A percentile compares a stretch with the other conserved stretches of the same genome.
These are phyloP conservation scores for Drosophila sechellia DNA, from an alignment of 1,140 invertebrate species.

Conservation along the genomic window DNA sequence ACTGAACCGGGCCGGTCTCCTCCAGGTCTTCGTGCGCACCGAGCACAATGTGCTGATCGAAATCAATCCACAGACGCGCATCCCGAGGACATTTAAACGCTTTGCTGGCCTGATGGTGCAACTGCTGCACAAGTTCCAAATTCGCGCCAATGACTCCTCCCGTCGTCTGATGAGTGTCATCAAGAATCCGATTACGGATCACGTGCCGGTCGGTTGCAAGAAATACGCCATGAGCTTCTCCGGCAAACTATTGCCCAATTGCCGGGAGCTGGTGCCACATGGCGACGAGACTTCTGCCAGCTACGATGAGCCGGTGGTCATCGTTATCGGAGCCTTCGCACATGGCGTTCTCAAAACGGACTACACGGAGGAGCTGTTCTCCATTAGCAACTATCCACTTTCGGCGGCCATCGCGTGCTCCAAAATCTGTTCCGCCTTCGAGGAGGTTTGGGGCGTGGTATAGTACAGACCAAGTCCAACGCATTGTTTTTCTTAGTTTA, in stretches of 20 bases:
- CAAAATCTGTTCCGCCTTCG: constrained; percentile 98
- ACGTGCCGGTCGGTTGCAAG: constrained; percentile 97
- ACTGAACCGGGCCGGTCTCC: constrained; percentile 94
- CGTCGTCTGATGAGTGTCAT: constrained; percentile 98
- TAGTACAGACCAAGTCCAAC: constrained; percentile 85
- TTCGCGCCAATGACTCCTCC: constrained; percentile 94
- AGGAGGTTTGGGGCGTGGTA: constrained; percentile 96
- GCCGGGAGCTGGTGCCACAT: constrained; percentile 91
- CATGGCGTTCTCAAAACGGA: constrained; percentile 96
- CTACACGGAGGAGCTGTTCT: constrained; percentile 95
- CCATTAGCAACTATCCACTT: constrained; percentile 98
- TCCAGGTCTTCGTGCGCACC: constrained; percentile 98
- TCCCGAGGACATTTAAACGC: constrained; percentile 98
- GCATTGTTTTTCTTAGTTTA: constrained; percentile 1
- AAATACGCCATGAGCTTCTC: constrained; percentile 97
- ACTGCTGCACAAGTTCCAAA: constrained; percentile 96
- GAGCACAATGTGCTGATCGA: constrained; percentile 99
- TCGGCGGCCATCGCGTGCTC: constrained; percentile 98
- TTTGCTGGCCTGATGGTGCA: constrained; percentile 99
- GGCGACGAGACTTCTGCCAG: constrained; percentile 53
- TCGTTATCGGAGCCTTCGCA: constrained; percentile 98
- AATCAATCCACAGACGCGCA: constrained; percentile 98
- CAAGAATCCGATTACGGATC: constrained; percentile 97
- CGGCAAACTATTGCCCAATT: constrained; percentile 91
- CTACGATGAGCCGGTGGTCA: constrained; percentile 92